phyloP scores from a whole-genome alignment of 2,797 vertebrate species.

The Heliangelus exortis region DNA sequence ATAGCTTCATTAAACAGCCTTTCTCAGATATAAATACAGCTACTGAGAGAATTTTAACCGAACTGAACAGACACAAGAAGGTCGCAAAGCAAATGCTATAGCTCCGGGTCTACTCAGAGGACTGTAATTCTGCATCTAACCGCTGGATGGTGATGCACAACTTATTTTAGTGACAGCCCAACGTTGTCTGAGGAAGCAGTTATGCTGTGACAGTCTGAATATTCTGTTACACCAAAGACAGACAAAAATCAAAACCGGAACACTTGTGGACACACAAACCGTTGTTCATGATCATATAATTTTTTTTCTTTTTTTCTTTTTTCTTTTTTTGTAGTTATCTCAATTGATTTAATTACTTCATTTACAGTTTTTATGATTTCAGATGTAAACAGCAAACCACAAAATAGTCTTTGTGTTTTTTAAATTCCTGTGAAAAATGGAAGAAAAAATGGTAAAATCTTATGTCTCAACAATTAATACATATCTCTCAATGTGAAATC shows the following conservation, averaged over 20 bases:
- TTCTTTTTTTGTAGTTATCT: not conserved
- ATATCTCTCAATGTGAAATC: not conserved
- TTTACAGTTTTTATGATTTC: not conserved
- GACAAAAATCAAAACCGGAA: not conserved
- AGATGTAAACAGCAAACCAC: not conserved
- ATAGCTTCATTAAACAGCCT: not conserved
- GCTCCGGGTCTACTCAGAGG: too few relatives aligned
- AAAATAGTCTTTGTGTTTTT: not conserved
- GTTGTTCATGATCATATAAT: not conserved
- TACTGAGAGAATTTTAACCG: not conserved
- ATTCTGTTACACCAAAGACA: not conserved
- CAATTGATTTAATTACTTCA: not conserved
- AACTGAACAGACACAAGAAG: not conserved
- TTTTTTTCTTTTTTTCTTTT: not conserved
- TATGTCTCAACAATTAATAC: not conserved
- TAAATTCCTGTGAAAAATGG: not conserved
- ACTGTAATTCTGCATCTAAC: not conserved
- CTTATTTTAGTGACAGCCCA: not conserved
- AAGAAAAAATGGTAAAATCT: not conserved
- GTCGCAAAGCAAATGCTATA: not conserved
- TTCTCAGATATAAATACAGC: not conserved
- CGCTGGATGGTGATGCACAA: conserved; percentile 48
- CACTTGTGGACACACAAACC: not conserved
- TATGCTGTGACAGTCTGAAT: not conserved
- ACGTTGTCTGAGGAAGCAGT: not conserved